A percentile compares a stretch with the other conserved stretches of the same genome.
Evolutionary conservation across 2,113 vertebrate species (phyloP).

Genomic region (Sclerurus mexicanus): DNA sequence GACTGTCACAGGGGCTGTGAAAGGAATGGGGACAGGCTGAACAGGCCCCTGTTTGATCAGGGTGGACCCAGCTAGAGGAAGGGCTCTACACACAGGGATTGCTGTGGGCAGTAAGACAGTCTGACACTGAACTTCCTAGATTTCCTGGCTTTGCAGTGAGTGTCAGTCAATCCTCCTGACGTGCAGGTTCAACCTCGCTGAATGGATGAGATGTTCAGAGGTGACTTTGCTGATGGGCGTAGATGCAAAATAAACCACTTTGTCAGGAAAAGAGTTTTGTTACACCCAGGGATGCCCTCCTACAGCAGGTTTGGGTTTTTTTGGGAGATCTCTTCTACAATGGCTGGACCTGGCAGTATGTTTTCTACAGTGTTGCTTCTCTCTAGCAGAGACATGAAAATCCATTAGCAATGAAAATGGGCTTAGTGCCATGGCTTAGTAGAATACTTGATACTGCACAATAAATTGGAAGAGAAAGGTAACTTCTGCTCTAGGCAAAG

Average conservation of each 20-base stretch:
- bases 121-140: accelerated
- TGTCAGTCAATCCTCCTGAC: background rate
- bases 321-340: background rate
- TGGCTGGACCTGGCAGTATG: background rate
- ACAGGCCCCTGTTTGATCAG: background rate
- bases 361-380: background rate
- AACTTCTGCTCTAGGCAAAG: background rate
- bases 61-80: background rate
- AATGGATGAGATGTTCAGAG: background rate
- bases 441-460: background rate
- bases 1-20: background rate
- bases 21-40: background rate
- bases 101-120: background rate
- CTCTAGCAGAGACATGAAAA: background rate
- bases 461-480: background rate
- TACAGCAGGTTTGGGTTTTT: background rate
- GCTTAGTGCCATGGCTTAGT: background rate
- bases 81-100: background rate
- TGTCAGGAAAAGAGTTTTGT: background rate
- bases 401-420: background rate
- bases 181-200: background rate
- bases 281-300: background rate
- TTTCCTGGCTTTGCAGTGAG: background rate
- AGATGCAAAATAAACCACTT: background rate
- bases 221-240: background rate